phyloP scores from a whole-genome alignment of 2,888 invertebrate species.

The Punctoribates punctum region DNA sequence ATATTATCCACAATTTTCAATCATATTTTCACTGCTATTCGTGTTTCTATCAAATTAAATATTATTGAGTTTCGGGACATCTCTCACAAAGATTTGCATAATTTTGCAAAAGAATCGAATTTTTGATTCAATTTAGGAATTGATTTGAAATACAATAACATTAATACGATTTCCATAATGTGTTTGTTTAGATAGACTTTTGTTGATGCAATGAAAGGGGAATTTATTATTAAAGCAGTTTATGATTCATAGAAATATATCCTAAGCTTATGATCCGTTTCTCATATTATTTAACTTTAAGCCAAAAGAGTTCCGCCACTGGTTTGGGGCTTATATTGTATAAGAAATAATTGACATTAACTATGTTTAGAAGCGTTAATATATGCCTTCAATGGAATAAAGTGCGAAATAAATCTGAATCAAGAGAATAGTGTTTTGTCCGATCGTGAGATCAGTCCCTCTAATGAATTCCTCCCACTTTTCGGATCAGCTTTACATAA shows the following conservation, averaged over 20 bases:
- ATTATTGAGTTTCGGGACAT: too few relatives aligned
- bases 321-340: neutral
- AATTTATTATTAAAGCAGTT: neutral
- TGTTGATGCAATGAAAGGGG: neutral
- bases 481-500: neutral
- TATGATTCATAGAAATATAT: neutral
- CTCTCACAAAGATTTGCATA: too few relatives aligned
- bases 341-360: conserved; percentile 27
- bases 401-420: conserved; percentile 11
- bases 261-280: neutral
- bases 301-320: neutral
- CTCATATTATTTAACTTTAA: neutral
- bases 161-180: neutral
- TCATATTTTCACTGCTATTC: too few relatives aligned
- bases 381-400: conserved; percentile 1
- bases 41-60: too few relatives aligned
- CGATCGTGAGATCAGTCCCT: conserved; percentile 6
- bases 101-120: too few relatives aligned
- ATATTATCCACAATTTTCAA: too few relatives aligned
- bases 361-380: conserved; percentile 18
- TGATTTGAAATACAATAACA: too few relatives aligned
- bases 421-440: neutral
- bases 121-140: too few relatives aligned
- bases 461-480: neutral
- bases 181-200: neutral